These are phyloP conservation scores for Dyspetes luteomarginatus DNA, from an alignment of 2,888 invertebrate genomes.

Conservation along the genomic window DNA sequence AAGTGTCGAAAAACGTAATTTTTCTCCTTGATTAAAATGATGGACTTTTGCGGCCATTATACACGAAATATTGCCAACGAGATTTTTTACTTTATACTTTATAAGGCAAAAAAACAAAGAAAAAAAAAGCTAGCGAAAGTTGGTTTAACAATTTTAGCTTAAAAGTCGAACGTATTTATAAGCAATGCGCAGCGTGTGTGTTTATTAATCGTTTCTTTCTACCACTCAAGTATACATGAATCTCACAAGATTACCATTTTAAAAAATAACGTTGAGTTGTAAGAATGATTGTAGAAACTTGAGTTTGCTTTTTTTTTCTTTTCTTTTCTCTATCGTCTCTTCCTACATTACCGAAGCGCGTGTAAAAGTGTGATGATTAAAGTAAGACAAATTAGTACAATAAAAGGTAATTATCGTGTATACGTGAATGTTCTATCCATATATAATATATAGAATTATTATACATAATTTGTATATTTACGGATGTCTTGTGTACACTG, in stretches of 20 bases:
- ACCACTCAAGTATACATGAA: conserved; percentile 68
- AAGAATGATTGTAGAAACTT: conserved; percentile 69
- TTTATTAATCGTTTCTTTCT: conserved; percentile 68
- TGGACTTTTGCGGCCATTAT: background rate
- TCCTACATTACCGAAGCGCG: conserved; percentile 60
- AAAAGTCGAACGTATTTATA: conserved; percentile 58
- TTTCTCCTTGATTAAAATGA: background rate
- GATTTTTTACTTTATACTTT: background rate
- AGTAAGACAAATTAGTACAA: conserved; percentile 64
- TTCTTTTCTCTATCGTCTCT: background rate
- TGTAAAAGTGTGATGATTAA: conserved; percentile 64
- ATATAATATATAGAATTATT: conserved; percentile 57
- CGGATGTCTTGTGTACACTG: conserved; percentile 62
- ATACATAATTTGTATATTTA: conserved; percentile 64
- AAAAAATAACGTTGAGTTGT: conserved; percentile 71
- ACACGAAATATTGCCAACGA: background rate
- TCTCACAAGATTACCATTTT: conserved; percentile 64
- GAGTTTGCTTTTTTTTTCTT: background rate
- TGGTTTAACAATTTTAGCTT: conserved; percentile 21
- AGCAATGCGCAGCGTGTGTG: conserved; percentile 68
- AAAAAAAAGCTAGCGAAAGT: background rate
- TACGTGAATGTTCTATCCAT: conserved; percentile 63
- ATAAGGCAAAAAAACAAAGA: background rate
- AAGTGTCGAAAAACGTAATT: too few species aligned
- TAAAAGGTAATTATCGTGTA: conserved; percentile 66